Evolutionary conservation across 2,797 vertebrate species (phyloP).

Genomic region (Hippocampus kuda): DNA sequence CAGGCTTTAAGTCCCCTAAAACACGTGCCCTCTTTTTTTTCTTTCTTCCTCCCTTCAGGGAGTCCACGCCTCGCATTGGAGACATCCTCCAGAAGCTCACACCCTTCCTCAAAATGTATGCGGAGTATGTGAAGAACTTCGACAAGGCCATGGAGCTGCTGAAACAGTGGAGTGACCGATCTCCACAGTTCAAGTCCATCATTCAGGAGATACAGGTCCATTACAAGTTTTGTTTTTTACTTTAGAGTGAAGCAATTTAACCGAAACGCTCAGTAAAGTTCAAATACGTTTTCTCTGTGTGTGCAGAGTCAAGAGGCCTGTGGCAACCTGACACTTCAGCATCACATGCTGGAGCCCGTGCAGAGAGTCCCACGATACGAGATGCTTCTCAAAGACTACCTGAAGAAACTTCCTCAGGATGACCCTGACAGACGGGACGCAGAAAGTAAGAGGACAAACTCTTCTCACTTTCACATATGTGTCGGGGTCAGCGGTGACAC

Average conservation of each 20-base stretch:
- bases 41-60: slow-evolving; percentile 61
- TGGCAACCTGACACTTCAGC: slow-evolving; percentile 84
- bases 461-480: background rate
- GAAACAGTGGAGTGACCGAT: slow-evolving; percentile 85
- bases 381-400: slow-evolving; percentile 97
- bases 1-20: background rate
- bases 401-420: slow-evolving; percentile 87
- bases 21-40: background rate
- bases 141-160: slow-evolving; percentile 91
- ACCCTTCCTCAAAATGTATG: slow-evolving; percentile 98
- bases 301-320: slow-evolving; percentile 81
- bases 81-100: slow-evolving; percentile 94
- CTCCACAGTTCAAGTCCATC: slow-evolving; percentile 84
- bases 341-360: slow-evolving; percentile 97
- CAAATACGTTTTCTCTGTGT: background rate
- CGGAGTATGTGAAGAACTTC: slow-evolving; percentile 93
- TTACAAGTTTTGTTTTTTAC: background rate
- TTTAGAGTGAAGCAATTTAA: background rate
- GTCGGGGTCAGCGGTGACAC: too few relatives aligned
- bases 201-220: slow-evolving; percentile 90
- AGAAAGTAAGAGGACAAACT: slow-evolving; percentile 72
- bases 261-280: background rate
- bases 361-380: slow-evolving; percentile 96
- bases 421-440: slow-evolving; percentile 82
- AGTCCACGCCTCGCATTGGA: slow-evolving; percentile 79